phyloP scores from a whole-genome alignment of 2,797 vertebrate species.

The Pelobates cultripes region DNA sequence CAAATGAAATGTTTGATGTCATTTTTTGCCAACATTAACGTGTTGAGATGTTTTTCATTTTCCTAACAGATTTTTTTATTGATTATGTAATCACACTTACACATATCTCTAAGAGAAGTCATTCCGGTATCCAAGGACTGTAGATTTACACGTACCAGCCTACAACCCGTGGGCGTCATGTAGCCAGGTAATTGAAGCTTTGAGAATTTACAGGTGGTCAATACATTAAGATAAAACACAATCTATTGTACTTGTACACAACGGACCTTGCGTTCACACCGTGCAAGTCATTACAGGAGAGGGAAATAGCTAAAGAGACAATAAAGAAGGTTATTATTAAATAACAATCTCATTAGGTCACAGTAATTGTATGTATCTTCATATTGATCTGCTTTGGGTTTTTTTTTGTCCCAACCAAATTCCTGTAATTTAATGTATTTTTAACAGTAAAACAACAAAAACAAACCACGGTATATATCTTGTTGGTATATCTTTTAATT shows the following conservation, averaged over 20 bases:
- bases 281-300: conserved; percentile 4
- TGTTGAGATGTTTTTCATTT: too few species aligned
- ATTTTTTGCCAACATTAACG: too few species aligned
- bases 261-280: neutral
- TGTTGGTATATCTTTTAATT: too few species aligned
- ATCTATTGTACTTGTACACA: conserved; percentile 20
- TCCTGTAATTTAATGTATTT: too few species aligned
- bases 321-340: conserved; percentile 1
- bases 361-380: neutral
- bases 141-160: neutral
- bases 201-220: conserved; percentile 38
- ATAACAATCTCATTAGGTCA: neutral
- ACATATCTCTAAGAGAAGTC: neutral
- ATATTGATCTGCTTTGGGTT: too few species aligned
- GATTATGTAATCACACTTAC: too few species aligned
- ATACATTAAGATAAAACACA: conserved; percentile 38
- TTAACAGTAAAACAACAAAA: too few species aligned
- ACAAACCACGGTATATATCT: too few species aligned
- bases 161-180: neutral
- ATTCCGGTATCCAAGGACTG: neutral
- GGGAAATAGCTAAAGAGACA: neutral
- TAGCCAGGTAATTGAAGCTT: conserved; percentile 8
- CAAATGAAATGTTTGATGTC: too few species aligned
- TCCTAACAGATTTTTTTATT: too few species aligned
- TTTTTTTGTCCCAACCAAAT: too few species aligned